Percentiles rank a stretch among this genome's conserved stretches.
phyloP scores from a whole-genome alignment of 2,113 vertebrate species.

The Etheostoma spectabile region DNA sequence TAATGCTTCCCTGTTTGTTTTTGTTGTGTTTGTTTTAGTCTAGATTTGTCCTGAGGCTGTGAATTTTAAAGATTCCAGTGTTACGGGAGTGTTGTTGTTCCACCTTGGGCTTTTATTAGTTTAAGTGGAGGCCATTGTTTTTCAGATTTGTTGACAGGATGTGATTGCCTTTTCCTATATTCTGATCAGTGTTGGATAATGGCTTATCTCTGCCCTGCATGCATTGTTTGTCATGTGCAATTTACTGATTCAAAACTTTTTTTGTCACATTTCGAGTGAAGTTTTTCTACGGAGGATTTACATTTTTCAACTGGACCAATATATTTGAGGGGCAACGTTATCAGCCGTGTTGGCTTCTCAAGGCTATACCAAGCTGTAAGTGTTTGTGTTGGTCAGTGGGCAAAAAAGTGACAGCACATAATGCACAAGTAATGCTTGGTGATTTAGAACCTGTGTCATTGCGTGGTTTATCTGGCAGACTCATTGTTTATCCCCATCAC shows the following conservation, averaged over 20 bases:
- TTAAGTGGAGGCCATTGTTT: conserved; percentile 15
- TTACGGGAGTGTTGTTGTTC: not conserved
- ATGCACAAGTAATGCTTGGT: not conserved
- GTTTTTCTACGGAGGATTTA: not conserved
- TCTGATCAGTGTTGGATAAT: not conserved
- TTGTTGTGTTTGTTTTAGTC: not conserved
- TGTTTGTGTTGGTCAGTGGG: not conserved
- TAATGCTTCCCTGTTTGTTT: not conserved
- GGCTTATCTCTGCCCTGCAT: not conserved
- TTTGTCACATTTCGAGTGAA: not conserved
- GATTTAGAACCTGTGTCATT: conserved; percentile 5
- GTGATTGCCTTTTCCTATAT: not conserved
- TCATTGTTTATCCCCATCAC: not conserved
- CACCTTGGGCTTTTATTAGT: not conserved
- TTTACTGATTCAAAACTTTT: not conserved
- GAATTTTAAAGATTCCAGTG: not conserved
- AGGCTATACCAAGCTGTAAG: not conserved
- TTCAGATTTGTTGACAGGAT: conserved; percentile 2
- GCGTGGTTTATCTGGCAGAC: conserved; percentile 18
- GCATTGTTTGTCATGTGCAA: not conserved
- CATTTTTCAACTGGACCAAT: not conserved
- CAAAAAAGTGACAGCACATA: not conserved
- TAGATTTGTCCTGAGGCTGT: conserved; percentile 14
- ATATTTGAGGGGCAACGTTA: not conserved
- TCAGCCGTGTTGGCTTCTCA: not conserved